Conservation (phyloP, 2,797 vertebrate genomes). For the Tapera naevia region DNA sequence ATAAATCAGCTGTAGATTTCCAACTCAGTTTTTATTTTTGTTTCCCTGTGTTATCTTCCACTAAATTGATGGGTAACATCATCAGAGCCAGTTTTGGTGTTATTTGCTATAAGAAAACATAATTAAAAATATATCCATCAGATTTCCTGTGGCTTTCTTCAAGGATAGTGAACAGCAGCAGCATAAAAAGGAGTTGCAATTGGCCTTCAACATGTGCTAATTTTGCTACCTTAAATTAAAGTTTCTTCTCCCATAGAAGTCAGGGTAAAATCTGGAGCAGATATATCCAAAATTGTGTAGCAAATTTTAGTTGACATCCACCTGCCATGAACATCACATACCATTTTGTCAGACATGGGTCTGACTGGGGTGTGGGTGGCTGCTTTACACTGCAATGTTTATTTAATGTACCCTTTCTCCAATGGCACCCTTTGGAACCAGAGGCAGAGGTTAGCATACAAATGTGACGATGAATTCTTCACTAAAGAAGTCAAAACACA, state of each 20-base stretch:
- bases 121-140: constrained; percentile 56
- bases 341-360: constrained; percentile 58
- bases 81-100: not conserved
- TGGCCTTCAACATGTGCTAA: not conserved
- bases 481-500: not conserved
- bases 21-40: constrained; percentile 37
- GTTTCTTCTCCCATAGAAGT: not conserved
- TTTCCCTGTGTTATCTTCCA: not conserved
- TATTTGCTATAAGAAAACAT: constrained; percentile 27
- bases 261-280: constrained; percentile 4
- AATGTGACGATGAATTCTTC: constrained; percentile 11
- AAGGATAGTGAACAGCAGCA: not conserved
- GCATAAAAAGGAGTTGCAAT: not conserved
- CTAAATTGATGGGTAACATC: constrained; percentile 14
- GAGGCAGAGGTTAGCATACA: not conserved
- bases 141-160: constrained; percentile 18
- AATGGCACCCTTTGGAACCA: not conserved
- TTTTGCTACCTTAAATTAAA: not conserved
- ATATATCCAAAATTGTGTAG: constrained; percentile 1
- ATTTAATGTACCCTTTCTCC: constrained; percentile 41
- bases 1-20: constrained; percentile 58
- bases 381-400: constrained; percentile 62
- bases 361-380: constrained; percentile 40
- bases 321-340: constrained; percentile 38
- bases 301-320: constrained; percentile 57